A percentile compares a stretch with the other conserved stretches of the same genome.
Evolutionary conservation across 2,888 invertebrate genomes (phyloP).

Genomic region (Synergus laeviventris): DNA sequence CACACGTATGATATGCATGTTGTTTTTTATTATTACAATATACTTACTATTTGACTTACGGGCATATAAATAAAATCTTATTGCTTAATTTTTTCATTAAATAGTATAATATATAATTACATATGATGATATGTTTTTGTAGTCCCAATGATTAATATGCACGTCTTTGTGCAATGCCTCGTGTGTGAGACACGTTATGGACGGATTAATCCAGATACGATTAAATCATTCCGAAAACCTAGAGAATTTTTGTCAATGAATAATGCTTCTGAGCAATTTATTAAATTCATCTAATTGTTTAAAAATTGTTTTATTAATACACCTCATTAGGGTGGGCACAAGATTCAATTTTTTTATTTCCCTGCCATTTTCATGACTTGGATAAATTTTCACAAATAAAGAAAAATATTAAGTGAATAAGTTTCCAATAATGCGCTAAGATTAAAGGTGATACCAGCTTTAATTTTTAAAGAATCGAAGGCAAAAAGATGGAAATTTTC

Average conservation of each 20-base stretch:
- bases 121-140: conserved; percentile 76
- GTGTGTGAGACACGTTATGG: conserved; percentile 65
- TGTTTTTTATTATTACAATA: conserved; percentile 54
- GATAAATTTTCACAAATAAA: too few relatives aligned
- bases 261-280: not conserved
- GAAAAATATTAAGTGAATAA: too few relatives aligned
- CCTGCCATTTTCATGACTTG: too few relatives aligned
- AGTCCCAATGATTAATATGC: conserved; percentile 77
- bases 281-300: too few relatives aligned
- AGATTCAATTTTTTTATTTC: too few relatives aligned
- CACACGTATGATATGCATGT: conserved; percentile 75
- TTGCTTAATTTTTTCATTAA: conserved; percentile 70
- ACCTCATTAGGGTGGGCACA: too few relatives aligned
- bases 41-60: conserved; percentile 63
- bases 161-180: conserved; percentile 73
- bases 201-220: conserved; percentile 71
- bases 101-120: conserved; percentile 59
- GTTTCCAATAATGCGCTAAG: too few relatives aligned
- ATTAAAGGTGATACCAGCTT: too few relatives aligned
- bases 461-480: too few relatives aligned
- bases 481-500: not conserved
- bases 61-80: conserved; percentile 75
- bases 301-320: not conserved
- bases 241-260: conserved; percentile 29
- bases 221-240: conserved; percentile 67